Conservation (phyloP, 2,113 vertebrate species). For the Oriolus oriolus region DNA sequence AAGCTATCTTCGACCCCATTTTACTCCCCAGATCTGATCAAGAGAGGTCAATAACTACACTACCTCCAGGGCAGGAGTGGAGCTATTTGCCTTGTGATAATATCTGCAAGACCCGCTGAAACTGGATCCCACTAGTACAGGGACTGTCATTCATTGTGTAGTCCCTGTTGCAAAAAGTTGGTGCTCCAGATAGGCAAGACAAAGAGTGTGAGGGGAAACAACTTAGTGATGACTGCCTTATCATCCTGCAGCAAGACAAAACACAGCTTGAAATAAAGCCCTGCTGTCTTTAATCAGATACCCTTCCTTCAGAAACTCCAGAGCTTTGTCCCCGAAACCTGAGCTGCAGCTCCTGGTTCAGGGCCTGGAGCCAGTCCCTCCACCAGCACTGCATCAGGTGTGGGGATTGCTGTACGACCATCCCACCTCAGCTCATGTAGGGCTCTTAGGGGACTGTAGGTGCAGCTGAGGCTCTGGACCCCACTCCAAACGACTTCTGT, state of each 20-base stretch:
- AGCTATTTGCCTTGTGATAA: conserved; percentile 40
- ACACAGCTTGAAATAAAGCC: not conserved
- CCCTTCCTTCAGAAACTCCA: not conserved
- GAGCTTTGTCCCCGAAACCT: not conserved
- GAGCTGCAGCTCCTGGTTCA: not conserved
- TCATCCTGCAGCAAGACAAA: not conserved
- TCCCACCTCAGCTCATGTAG: not conserved
- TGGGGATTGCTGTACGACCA: not conserved
- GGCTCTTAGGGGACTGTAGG: too few species aligned
- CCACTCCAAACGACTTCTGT: not conserved
- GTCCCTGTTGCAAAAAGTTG: not conserved
- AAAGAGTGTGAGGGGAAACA: not conserved
- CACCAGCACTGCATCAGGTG: rapidly evolving
- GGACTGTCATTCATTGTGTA: not conserved
- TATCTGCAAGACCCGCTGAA: conserved; percentile 22
- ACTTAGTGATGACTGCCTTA: not conserved
- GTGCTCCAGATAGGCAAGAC: not conserved
- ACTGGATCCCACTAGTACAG: not conserved
- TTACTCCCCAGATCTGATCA: conserved; percentile 26
- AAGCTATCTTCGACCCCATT: not conserved
- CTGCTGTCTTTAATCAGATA: not conserved
- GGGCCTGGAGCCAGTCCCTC: not conserved
- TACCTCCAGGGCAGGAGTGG: conserved; percentile 16
- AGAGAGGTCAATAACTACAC: conserved; percentile 14
- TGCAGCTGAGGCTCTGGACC: not conserved